Evolutionary conservation across 2,888 invertebrate species (phyloP), one percentile per base, ranked within the genome.

Genomic region (Erebia palarica): DNA sequence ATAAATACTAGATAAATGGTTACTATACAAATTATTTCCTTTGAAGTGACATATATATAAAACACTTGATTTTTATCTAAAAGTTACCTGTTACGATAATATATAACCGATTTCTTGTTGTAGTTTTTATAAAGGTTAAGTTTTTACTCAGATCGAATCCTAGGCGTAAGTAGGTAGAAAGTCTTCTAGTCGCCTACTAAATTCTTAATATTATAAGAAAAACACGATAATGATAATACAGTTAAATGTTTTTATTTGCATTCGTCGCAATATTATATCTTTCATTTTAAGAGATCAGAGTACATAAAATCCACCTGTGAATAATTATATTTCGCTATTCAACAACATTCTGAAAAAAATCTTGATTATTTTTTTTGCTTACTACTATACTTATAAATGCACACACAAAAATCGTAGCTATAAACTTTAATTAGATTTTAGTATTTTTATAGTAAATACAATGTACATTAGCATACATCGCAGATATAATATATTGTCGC

Each of bases 31-130:
- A n/a, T 66, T 47, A 27, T 16, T 57, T n/a, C 11, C n/a, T 67
- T 58, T 68, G 64, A 68, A 67, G 67, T 58, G 67, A 59, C 58
- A 64, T 18, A 64, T 18, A 64, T 68, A 71, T 67, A 70, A 59
- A 58, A 21, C 57, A 58, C 68, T 71, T n/a, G 36, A 60, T 59
- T 67, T 63, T 71, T 71, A 71, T 68, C 71, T 64, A 49, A 7
- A 1, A 47, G 57, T 55, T 14, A 27, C 14, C n/a, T 51, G 51
- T 21, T 58, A 18, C 7, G 10, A 66, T 58, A 59, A 67, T 67
- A 67, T 59, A 67, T 67, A n/a, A 27, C 59, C 65, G 36, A 53
- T 65, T 65, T 16, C 21, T 53, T 64, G 51, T 9, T 7, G 21
- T 18, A 58, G 16, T 13, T 11, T 49, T 49, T 51, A 10, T 14